phyloP scores from a whole-genome alignment of 2,113 vertebrate genomes.

The Peucedramus taeniatus region DNA sequence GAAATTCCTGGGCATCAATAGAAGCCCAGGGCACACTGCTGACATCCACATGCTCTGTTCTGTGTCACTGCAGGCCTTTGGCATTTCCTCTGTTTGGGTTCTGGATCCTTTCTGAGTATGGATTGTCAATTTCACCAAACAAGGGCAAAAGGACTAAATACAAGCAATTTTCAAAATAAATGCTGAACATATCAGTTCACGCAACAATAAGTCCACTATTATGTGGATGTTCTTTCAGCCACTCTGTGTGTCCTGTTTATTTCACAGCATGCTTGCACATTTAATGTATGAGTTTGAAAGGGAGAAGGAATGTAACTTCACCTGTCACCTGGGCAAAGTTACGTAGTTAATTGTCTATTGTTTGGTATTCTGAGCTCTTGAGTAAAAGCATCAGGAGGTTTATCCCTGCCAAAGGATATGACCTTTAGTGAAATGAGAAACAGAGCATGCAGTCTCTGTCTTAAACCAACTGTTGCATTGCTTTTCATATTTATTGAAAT shows the following conservation, averaged over 20 bases:
- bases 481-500: constrained; percentile 9
- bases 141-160: background rate
- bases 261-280: background rate
- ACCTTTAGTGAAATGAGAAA: background rate
- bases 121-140: background rate
- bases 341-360: background rate
- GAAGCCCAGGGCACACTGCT: background rate
- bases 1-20: background rate
- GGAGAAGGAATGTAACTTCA: background rate
- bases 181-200: background rate
- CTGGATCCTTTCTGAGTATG: background rate
- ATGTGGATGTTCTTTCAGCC: background rate
- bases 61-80: background rate
- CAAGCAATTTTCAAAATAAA: background rate
- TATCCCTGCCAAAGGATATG: background rate
- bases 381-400: background rate
- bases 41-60: background rate
- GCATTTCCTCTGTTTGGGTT: background rate
- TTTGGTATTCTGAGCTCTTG: background rate
- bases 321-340: constrained; percentile 5
- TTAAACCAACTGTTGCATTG: background rate
- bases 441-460: background rate
- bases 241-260: background rate
- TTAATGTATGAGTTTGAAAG: background rate
- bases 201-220: background rate